Conservation (phyloP, 2,797 vertebrate genomes). For the Coreius guichenoti region DNA sequence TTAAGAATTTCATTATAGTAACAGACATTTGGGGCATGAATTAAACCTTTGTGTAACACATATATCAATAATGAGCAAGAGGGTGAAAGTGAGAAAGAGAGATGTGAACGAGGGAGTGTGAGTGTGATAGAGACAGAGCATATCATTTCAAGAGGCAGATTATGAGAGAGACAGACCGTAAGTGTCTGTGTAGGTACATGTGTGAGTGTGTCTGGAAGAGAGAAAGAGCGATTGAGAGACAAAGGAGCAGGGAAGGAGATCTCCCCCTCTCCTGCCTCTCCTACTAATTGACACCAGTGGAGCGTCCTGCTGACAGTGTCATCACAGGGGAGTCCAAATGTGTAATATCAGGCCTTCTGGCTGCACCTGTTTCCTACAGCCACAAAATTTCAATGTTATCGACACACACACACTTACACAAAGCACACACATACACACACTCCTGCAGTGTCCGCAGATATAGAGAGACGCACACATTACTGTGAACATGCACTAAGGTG, state of each 20-base stretch:
- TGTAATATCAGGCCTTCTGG: conserved; percentile 62
- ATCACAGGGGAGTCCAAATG: conserved; percentile 65
- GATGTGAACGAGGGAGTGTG: conserved; percentile 33
- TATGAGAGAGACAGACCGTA: conserved; percentile 30
- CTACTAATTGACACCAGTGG: conserved; percentile 66
- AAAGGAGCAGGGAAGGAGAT: conserved; percentile 45
- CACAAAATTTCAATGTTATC: conserved; percentile 59
- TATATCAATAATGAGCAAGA: conserved; percentile 19
- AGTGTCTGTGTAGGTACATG: conserved; percentile 33
- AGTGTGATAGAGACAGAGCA: conserved; percentile 19
- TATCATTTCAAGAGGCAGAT: conserved; percentile 31
- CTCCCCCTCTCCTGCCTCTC: conserved; percentile 41
- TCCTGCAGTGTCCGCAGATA: background rate
- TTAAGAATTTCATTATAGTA: conserved; percentile 2
- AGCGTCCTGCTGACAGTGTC: conserved; percentile 62
- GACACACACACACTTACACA: conserved; percentile 25
- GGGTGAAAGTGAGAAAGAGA: conserved; percentile 36
- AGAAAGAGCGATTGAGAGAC: conserved; percentile 31
- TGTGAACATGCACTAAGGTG: background rate
- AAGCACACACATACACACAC: background rate
- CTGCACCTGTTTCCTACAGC: conserved; percentile 65
- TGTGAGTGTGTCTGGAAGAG: conserved; percentile 31
- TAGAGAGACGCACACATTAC: background rate
- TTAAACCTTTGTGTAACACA: conserved; percentile 23
- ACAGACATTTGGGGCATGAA: conserved; percentile 11